phyloP scores from a whole-genome alignment of 2,797 vertebrate genomes.

The Mus spretus region DNA sequence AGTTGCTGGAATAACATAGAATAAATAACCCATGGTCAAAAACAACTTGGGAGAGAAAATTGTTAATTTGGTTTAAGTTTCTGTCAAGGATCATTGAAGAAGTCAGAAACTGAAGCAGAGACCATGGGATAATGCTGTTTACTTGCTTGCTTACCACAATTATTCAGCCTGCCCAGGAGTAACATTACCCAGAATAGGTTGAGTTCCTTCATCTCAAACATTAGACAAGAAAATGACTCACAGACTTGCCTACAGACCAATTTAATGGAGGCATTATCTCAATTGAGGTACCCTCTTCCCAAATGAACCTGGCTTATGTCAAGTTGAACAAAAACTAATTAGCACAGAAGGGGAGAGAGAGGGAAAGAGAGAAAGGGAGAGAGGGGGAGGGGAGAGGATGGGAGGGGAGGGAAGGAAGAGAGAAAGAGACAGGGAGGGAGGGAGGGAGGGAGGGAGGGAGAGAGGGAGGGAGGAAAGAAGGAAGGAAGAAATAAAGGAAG shows the following conservation, averaged over 20 bases:
- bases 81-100: background rate
- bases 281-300: background rate
- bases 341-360: background rate
- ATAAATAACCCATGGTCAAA: background rate
- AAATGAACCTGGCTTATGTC: background rate
- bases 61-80: too few species aligned
- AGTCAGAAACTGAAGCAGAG: background rate
- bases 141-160: background rate
- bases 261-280: background rate
- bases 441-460: too few species aligned
- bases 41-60: too few species aligned
- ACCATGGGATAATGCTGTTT: background rate
- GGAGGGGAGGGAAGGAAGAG: rapidly evolving
- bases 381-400: rapidly evolving
- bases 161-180: background rate
- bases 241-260: background rate
- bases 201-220: background rate
- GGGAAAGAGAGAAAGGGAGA: background rate
- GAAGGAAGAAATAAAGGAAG: background rate
- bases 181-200: too few species aligned
- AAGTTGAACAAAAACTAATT: background rate
- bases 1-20: background rate
- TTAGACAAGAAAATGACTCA: background rate
- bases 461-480: background rate
- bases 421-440: background rate